phyloP scores from a whole-genome alignment of 1,140 invertebrate genomes.

The Papilio xuthus region DNA sequence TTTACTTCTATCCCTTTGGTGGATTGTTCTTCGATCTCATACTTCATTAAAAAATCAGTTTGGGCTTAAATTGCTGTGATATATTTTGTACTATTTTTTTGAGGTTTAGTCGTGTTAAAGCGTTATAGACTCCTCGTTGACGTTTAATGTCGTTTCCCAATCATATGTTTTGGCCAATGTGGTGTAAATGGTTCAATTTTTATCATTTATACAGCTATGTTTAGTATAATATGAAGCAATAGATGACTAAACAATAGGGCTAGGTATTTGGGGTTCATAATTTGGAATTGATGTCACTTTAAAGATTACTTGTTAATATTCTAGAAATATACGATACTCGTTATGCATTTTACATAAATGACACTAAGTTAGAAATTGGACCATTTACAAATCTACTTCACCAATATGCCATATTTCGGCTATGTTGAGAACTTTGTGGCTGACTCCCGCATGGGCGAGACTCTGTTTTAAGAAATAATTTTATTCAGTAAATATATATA shows the following conservation, averaged over 20 bases:
- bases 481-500: constrained; percentile 74
- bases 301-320: constrained; percentile 13
- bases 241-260: constrained; percentile 10
- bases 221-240: constrained; percentile 2
- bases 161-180: constrained; percentile 58
- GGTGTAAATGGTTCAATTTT: constrained; percentile 66
- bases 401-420: constrained; percentile 66
- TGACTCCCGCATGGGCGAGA: constrained; percentile 71
- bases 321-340: constrained; percentile 13
- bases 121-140: constrained; percentile 54
- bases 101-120: constrained; percentile 61
- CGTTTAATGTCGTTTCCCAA: constrained; percentile 57
- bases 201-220: constrained; percentile 38
- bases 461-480: constrained; percentile 77
- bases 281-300: constrained; percentile 19
- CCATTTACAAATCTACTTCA: constrained; percentile 54
- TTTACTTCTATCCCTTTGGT: constrained; percentile 52
- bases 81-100: constrained; percentile 78
- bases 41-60: constrained; percentile 56
- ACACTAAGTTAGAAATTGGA: constrained; percentile 51
- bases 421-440: constrained; percentile 71
- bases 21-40: constrained; percentile 69
- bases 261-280: constrained; percentile 4
- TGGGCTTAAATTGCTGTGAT: constrained; percentile 80
- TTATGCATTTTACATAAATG: constrained; percentile 24